Conservation (phyloP, 2,888 invertebrate species). For the Caenorhabditis imperialis region DNA sequence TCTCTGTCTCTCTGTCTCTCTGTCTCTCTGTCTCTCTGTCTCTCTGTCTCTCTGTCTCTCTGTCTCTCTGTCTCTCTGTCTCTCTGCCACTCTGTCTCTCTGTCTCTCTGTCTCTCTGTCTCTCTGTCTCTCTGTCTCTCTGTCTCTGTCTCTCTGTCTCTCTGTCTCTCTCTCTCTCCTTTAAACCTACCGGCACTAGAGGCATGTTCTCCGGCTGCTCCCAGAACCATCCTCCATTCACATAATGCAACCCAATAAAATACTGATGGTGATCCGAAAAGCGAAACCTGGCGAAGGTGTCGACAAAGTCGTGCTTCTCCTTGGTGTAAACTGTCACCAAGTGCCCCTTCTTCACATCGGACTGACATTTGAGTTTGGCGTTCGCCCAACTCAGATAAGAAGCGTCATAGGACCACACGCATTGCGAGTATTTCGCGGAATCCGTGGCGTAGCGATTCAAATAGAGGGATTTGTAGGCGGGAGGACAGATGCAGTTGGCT, state of each 20-base stretch:
- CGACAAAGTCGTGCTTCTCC: background rate
- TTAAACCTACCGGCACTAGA: background rate
- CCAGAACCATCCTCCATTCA: slow-evolving; percentile 7
- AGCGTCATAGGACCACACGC: background rate
- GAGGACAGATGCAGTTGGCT: slow-evolving; percentile 1
- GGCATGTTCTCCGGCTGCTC: background rate
- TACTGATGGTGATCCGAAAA: background rate
- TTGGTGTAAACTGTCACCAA: background rate
- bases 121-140: too few species aligned
- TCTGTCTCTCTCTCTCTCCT: too few species aligned
- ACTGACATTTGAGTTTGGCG: background rate
- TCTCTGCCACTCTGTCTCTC: too few species aligned
- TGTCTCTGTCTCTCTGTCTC: too few species aligned
- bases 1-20: too few species aligned
- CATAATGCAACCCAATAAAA: background rate
- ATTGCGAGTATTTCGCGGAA: background rate
- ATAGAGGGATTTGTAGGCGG: background rate
- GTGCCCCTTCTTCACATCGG: slow-evolving; percentile 2
- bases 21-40: too few species aligned
- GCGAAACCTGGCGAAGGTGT: background rate
- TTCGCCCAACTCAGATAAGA: slow-evolving; percentile 1
- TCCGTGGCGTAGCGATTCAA: background rate
- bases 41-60: too few species aligned
- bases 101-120: too few species aligned
- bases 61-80: too few species aligned